Base-by-base conservation (phyloP, 2,113 vertebrate genomes). In the Pterocles orientalis region DNA sequence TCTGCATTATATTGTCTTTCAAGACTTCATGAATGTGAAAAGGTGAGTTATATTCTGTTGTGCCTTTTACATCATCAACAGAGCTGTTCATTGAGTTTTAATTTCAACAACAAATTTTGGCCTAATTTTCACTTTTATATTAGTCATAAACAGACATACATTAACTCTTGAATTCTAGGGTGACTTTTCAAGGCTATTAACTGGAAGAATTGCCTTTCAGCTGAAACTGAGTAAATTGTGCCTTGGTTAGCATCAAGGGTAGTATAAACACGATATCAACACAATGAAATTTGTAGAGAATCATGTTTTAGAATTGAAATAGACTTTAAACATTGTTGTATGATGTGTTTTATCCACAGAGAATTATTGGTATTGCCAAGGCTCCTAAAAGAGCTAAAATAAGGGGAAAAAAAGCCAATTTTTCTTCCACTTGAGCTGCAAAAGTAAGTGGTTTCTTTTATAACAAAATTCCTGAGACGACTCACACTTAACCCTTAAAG, bases 341-440 rank as follows among this genome's bases (percentile, higher is more conserved):
- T 45, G 2, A 45, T 71, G 3, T 10, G 24, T 47, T 82, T 80
- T 77, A 28, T 28, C 10, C n/a, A 53, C 29, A 77, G 29, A 69
- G 28, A 47, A 3, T 7, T 58, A 77, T 47, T 54, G 39, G 79
- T 53, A 47, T 21, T 71, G 10, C 4, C 33, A 68, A 60, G 17
- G 9, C 12, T 82, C 25, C 18, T 16, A 53, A 23, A 85, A 79
- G 25, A 50, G 18, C 4, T n/a, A 34, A 84, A 82, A 64, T n/a
- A 64, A 65, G 2, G 2, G 12, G 5, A 1, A 17, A 29, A 29
- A 43, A 20, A 8, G 1, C 3, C 70, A 33, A 41, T 39, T 70
- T 23, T 66, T 39, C 19, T 76, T 70, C 17, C 7, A 21, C 28
- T 11, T 71, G 10, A 6, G 4, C 69, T 76, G 19, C 20, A 54